A percentile compares a stretch with the other conserved stretches of the same genome.
phyloP scores from a whole-genome alignment of 1,140 invertebrate species.

The Zophobas atratus region DNA sequence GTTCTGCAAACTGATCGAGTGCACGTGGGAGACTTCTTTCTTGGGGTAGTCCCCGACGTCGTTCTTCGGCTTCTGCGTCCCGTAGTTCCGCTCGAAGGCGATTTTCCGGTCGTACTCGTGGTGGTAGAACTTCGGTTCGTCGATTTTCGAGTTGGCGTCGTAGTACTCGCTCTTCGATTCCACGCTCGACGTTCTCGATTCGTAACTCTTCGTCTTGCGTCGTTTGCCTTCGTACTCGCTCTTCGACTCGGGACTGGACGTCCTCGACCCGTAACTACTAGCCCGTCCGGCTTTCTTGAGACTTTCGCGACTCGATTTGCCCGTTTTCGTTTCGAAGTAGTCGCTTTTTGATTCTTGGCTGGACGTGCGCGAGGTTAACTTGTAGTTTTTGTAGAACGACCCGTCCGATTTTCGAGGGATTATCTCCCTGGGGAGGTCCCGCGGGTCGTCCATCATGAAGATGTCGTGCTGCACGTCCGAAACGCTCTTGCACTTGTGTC shows the following conservation, averaged over 20 bases:
- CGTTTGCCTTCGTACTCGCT: conserved; percentile 73
- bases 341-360: conserved; percentile 79
- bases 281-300: conserved; percentile 73
- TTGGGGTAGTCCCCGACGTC: conserved; percentile 40
- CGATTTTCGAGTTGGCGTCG: conserved; percentile 61
- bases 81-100: conserved; percentile 70
- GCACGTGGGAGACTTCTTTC: conserved; percentile 75
- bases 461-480: conserved; percentile 75
- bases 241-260: conserved; percentile 77
- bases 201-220: conserved; percentile 63
- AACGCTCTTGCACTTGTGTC: conserved; percentile 75
- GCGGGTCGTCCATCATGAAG: conserved; percentile 78
- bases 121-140: conserved; percentile 55
- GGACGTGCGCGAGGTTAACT: conserved; percentile 75
- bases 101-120: conserved; percentile 66
- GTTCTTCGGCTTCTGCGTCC: conserved; percentile 72
- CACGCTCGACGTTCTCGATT: conserved; percentile 70
- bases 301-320: conserved; percentile 76
- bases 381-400: conserved; percentile 78
- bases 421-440: conserved; percentile 78
- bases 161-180: conserved; percentile 72
- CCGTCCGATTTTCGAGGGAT: conserved; percentile 78
- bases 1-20: conserved; percentile 77
- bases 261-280: conserved; percentile 69
- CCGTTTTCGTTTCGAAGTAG: conserved; percentile 76